phyloP scores from a whole-genome alignment of 2,888 invertebrate genomes.

The Boloria euphrosyne region DNA sequence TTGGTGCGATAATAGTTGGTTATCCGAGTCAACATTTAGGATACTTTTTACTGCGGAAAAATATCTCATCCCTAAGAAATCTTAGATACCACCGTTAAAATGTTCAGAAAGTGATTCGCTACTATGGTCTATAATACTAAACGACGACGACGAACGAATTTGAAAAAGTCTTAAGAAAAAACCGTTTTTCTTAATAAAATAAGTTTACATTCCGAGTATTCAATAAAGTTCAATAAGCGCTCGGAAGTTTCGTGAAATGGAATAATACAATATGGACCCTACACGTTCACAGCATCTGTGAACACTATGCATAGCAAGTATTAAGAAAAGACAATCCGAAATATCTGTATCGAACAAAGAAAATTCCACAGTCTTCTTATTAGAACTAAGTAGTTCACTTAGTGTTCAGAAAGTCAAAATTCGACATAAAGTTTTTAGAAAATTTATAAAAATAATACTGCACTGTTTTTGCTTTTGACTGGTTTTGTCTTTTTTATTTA shows the following conservation, averaged over 20 bases:
- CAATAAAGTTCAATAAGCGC: conserved; percentile 38
- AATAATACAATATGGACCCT: conserved; percentile 40
- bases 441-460: no score
- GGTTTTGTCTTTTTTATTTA: no score
- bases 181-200: conserved; percentile 18
- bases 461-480: no score
- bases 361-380: conserved; percentile 9
- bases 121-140: no score
- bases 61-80: no score
- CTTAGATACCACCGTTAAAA: no score
- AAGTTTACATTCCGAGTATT: conserved; percentile 22
- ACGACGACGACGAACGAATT: not conserved
- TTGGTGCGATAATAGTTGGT: no score
- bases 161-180: conserved; percentile 7
- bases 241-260: conserved; percentile 36
- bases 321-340: conserved; percentile 40
- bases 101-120: no score
- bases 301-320: conserved; percentile 42
- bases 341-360: conserved; percentile 21
- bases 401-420: no score
- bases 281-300: conserved; percentile 45
- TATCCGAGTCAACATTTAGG: no score
- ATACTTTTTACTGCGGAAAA: no score
- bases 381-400: not conserved
- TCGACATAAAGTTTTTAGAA: no score